Evolutionary conservation across 2,888 invertebrate species (phyloP).

Genomic region (Calameuta filiformis): DNA sequence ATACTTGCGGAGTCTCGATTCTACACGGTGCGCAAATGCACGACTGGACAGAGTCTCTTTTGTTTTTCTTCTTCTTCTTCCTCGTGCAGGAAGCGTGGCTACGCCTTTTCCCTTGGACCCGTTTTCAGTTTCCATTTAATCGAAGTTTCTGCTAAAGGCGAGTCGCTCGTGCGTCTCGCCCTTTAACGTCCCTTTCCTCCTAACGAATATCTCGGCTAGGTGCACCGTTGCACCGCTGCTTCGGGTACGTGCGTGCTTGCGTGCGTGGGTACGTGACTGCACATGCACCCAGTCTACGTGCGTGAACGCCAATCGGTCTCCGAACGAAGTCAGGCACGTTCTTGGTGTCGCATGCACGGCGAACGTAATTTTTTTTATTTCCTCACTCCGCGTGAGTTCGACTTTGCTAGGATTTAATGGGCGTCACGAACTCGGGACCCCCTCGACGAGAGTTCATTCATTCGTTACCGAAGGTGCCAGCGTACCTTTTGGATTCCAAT

Average conservation of each 20-base stretch:
- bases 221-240: not conserved
- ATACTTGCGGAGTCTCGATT: not conserved
- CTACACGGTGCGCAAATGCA: not conserved
- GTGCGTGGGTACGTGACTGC: not conserved
- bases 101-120: not conserved
- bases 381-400: not conserved
- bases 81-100: not conserved
- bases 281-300: not conserved
- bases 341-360: slow-evolving; percentile 30
- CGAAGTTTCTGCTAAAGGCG: not conserved
- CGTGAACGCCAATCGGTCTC: slow-evolving; percentile 2
- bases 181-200: not conserved
- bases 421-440: not conserved
- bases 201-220: not conserved
- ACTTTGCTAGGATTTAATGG: not conserved
- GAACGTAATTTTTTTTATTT: not conserved
- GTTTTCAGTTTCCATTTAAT: not conserved
- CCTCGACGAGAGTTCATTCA: not conserved
- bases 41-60: not conserved
- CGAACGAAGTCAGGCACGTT: slow-evolving; percentile 26
- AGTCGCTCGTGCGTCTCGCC: not conserved
- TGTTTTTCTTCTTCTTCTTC: not conserved
- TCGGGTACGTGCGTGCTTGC: not conserved
- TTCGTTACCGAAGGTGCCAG: not conserved
- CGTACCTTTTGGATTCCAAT: not conserved